Base-by-base conservation (phyloP, 2,888 invertebrate genomes). In the Heliconius charithonia region DNA sequence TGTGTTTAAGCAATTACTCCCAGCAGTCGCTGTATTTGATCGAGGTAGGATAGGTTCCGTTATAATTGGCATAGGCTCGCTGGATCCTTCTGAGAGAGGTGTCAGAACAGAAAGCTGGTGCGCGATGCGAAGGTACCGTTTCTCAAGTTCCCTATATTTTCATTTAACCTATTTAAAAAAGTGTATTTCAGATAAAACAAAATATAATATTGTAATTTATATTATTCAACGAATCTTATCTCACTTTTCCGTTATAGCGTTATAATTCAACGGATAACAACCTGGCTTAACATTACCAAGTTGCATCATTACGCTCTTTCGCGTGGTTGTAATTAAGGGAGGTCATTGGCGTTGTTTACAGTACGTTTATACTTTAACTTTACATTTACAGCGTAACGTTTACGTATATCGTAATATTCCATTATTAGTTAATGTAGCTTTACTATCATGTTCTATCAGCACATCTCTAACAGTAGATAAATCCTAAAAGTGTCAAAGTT, bases 1-100 rank as follows among this genome's bases (percentile, higher is more conserved):
- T 89, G 89, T 91, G 90, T 90, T 92, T 90, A 91, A 90, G 91
- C 90, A 91, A 93, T 93, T 92, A 93, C 89, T 87, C 84, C 86
- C 85, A 87, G 86, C 85, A 87, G 85, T 85, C 86, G 85, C 83
- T 84, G 84, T 84, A 84, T 84, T 74, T 81, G 83, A 82, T 84
- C 83, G 84, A 84, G 86, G 86, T 87, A 86, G 86, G 86, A 84
- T 86, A 83, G 84, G 82, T 87, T 91, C 89, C 93, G 93, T 93
- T 93, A 94, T 93, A 93, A 94, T 93, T 89, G 90, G 87, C 86
- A 79, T 80, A 83, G 82, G 85, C 87, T 85, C 86, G 84, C 85
- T 85, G 83, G 86, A 83, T 81, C 82, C 83, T 85, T 87, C 84
- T 85, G 87, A 85, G 85, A 85, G 87, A 91, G 91, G 93, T 93